phyloP scores from a whole-genome alignment of 37 sponge, comb jelly and placozoan genomes.

The Chondrilla cf. caribensis region DNA sequence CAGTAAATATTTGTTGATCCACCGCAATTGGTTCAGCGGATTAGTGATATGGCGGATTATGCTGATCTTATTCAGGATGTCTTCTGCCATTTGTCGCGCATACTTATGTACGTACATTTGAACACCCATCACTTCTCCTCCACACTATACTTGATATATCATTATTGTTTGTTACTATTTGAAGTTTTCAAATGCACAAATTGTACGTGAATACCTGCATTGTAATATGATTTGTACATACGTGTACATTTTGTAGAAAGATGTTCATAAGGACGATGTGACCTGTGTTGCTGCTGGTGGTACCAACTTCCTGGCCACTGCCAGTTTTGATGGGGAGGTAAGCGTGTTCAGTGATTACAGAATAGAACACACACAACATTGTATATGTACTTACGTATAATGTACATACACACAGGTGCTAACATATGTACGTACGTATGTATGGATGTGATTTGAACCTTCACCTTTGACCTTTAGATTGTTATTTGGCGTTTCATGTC shows the following conservation, averaged over 20 bases:
- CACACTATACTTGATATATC: too few species aligned
- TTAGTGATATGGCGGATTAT: too few species aligned
- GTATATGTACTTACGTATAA: neutral
- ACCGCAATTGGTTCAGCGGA: too few species aligned
- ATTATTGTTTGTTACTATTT: neutral
- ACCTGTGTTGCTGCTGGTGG: conserved; percentile 67
- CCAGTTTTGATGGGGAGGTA: conserved; percentile 92
- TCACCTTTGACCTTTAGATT: neutral
- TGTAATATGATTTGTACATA: too few species aligned
- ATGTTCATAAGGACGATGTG: conserved; percentile 70
- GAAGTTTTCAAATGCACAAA: neutral
- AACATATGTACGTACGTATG: neutral
- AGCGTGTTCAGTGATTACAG: neutral
- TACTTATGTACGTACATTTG: too few species aligned
- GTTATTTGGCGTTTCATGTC: conserved; percentile 13
- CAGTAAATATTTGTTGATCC: too few species aligned
- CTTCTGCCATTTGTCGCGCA: too few species aligned
- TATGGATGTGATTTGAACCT: neutral
- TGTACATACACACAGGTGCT: too few species aligned
- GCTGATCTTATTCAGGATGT: too few species aligned
- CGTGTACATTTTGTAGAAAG: too few species aligned
- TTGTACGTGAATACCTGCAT: neutral
- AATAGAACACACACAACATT: neutral
- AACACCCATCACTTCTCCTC: too few species aligned
- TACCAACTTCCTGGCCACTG: conserved; percentile 74